Base-by-base conservation (phyloP, 23 tunicate species). In the Trididemnum nubilum region DNA sequence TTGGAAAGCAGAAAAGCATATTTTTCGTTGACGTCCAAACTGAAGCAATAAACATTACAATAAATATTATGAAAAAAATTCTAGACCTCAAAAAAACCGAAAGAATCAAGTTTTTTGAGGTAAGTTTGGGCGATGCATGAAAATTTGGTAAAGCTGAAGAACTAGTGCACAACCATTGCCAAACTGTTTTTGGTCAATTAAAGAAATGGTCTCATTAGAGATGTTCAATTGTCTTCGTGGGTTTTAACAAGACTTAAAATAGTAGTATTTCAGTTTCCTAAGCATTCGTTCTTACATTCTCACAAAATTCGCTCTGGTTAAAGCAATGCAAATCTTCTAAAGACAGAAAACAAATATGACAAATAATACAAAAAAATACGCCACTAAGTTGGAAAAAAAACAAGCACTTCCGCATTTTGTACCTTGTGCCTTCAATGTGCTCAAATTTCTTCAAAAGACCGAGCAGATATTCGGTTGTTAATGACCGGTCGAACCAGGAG, bases 11-110 rank as follows among this genome's bases (percentile, higher is more conserved):
- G 80, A 37, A 88, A 64, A 18, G 72, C n/a, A 59, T 83, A 93
- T 81, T 93, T 93, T 31, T 93, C 98, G 52, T 44, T 52, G 71
- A 93, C 50, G 60, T 93, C 98, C 73, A 93, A 74, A 30, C 98
- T 93, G 74, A 5, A 82, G 78, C 36, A 44, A 34, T 21, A 63
- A 63, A 63, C 7, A n/a, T n/a, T n/a, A n/a, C n/a, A n/a, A 64
- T 18, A 0, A 67, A 70, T 28, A 0, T 0, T 33, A 35, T 19
- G 21, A 33, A n/a, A 54, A 50, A 0, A 77, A 77, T 27, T 0
- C n/a, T n/a, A n/a, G n/a, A n/a, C n/a, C 18, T 22, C 23, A 19
- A 26, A n/a, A 22, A 27, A 22, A 21, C 27, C 31, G 0, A 65
- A 22, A n/a, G 19, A 18, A 25, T 18, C 72, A 65, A 65, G 21